These are phyloP conservation scores for Xanthorhoe spadicearia DNA, from an alignment of 2,888 invertebrate species.

Conservation along the genomic window DNA sequence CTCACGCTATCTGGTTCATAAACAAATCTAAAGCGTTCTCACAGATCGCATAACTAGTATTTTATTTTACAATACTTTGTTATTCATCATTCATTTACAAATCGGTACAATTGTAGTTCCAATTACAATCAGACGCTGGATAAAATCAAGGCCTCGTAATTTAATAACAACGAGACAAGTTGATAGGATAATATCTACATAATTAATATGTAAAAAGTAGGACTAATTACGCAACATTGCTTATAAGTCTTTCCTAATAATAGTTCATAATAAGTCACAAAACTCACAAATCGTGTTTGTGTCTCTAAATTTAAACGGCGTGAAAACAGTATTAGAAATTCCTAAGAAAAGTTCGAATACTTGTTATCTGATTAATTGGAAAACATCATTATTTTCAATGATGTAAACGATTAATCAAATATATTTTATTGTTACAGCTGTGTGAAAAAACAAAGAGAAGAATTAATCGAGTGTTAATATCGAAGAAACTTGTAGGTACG, in stretches of 20 bases:
- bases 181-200: too few relatives aligned
- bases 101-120: not conserved
- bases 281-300: too few relatives aligned
- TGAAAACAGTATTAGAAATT: too few relatives aligned
- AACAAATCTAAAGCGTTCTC: not conserved
- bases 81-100: slow-evolving; percentile 3
- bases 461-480: slow-evolving; percentile 11
- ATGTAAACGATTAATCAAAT: not conserved
- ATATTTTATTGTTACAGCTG: slow-evolving; percentile 23
- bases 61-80: not conserved
- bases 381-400: not conserved
- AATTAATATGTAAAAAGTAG: too few relatives aligned
- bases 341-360: too few relatives aligned
- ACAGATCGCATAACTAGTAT: not conserved
- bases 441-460: slow-evolving; percentile 17
- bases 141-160: slow-evolving; percentile 5
- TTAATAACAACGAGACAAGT: not conserved
- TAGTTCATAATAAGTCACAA: too few relatives aligned
- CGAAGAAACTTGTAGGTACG: not conserved
- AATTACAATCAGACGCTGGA: slow-evolving; percentile 7
- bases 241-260: too few relatives aligned
- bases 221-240: too few relatives aligned
- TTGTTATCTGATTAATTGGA: too few relatives aligned
- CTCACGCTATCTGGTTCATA: not conserved
- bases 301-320: too few relatives aligned